Evolutionary conservation across 2,797 vertebrate genomes (phyloP), one percentile per base, ranked within the genome.

Genomic region (Argyrosomus regius): DNA sequence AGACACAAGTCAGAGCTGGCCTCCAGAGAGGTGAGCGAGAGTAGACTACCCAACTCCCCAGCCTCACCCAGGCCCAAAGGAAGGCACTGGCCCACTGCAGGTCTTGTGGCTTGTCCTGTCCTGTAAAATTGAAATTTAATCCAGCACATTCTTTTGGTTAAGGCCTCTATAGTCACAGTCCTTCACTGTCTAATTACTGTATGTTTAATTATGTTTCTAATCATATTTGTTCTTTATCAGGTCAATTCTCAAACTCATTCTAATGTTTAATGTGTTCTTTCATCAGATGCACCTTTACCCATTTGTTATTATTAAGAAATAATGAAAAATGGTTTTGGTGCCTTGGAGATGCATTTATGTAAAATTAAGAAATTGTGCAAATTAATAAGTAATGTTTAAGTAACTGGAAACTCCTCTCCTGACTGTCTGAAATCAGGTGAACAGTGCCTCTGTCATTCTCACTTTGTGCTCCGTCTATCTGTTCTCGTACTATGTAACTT

Each of bases 191-290:
- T 22, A 31, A 60, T 60, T 73, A 74, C 49, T n/a, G 14, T 26
- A 41, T 50, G 31, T 43, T 50, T 70, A 53, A 78, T 66, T 35
- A 58, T 17, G 50, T 62, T 26, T 35, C 24, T 52, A 49, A 54
- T 72, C 8, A 77, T 28, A 46, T n/a, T 53, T 7, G 6, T n/a
- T 59, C 17, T 53, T 41, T 39, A 26, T 75, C 26, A 63, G 26
- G 17, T 5, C 26, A 18, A 4, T 17, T 26, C 12, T 24, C 5
- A 22, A 24, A 31, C 12, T 22, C 28, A 65, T 41, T n/a, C 20
- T 6, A 6, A 41, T 41, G 31, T 59, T 59, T 39, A 20, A 48
- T 2, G 24, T 14, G 5, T 31, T 53, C n/a, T 54, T 41, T 45
- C 14, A 22, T 28, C 7, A 20, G 26, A 20, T 7, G 3, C 11